Evolutionary conservation across 2,888 invertebrate species (phyloP).

Genomic region (Steinernema carpocapsae): DNA sequence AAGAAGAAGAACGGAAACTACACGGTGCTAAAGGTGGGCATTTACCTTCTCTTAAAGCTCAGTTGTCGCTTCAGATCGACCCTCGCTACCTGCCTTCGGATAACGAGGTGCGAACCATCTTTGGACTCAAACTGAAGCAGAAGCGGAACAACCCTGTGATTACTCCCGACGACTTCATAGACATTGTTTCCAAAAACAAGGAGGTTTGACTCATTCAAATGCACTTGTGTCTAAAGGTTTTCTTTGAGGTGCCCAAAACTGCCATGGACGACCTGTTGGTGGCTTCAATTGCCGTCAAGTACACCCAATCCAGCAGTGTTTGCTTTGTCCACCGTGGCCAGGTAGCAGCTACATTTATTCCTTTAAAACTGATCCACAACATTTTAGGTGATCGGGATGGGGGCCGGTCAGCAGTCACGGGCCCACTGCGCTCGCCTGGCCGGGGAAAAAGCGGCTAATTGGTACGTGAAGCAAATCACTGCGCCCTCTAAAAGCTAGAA

Average conservation of each 20-base stretch:
- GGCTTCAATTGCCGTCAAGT: conserved; percentile 93
- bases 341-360: conserved; percentile 58
- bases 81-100: conserved; percentile 81
- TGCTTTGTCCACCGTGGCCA: conserved; percentile 90
- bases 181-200: conserved; percentile 79
- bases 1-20: conserved; percentile 94
- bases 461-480: conserved; percentile 73
- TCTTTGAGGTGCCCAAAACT: conserved; percentile 75
- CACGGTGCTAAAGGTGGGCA: conserved; percentile 79
- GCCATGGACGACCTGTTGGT: conserved; percentile 89
- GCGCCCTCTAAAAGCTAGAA: conserved; percentile 15
- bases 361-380: not conserved
- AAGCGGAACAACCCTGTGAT: conserved; percentile 87
- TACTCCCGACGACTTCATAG: conserved; percentile 79
- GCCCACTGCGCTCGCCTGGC: conserved; percentile 97
- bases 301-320: conserved; percentile 97
- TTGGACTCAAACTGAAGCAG: conserved; percentile 84
- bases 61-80: conserved; percentile 77
- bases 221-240: not conserved
- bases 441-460: conserved; percentile 94
- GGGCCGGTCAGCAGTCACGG: conserved; percentile 97
- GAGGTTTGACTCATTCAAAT: conserved; percentile 71
- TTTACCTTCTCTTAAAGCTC: too few relatives aligned
- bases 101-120: conserved; percentile 83
- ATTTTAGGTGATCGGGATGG: conserved; percentile 85